phyloP scores from a whole-genome alignment of 2,888 invertebrate species.

The Matsumyia berberina region DNA sequence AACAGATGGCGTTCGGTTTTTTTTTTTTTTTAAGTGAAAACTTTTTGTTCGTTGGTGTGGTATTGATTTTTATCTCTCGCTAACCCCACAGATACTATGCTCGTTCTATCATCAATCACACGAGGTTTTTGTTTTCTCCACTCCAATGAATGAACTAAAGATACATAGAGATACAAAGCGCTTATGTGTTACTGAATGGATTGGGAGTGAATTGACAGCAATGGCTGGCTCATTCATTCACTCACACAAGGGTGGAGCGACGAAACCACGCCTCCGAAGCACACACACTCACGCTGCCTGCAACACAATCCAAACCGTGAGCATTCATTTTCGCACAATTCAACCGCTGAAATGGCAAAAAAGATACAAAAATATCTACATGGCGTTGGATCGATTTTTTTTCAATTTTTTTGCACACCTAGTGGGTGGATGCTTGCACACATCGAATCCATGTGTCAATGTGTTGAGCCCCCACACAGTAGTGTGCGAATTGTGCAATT shows the following conservation, averaged over 20 bases:
- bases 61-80: conserved; percentile 67
- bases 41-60: conserved; percentile 30
- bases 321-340: conserved; percentile 37
- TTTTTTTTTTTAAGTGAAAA: conserved; percentile 1
- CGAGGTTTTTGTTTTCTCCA: conserved; percentile 16
- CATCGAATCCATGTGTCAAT: conserved; percentile 1
- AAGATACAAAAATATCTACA: conserved; percentile 65
- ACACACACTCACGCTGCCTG: conserved; percentile 3
- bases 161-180: conserved; percentile 13
- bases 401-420: conserved; percentile 18
- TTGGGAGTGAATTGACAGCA: conserved; percentile 52
- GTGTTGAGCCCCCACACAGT: conserved; percentile 18
- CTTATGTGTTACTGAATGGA: conserved; percentile 5
- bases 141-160: conserved; percentile 26
- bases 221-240: conserved; percentile 66
- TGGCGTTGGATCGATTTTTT: conserved; percentile 63
- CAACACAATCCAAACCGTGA: conserved; percentile 11
- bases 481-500: conserved; percentile 71
- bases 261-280: conserved; percentile 36
- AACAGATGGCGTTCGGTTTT: conserved; percentile 27
- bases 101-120: conserved; percentile 59
- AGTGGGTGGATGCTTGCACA: conserved; percentile 61
- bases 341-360: conserved; percentile 18
- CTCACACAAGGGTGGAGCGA: conserved; percentile 58
- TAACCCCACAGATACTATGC: conserved; percentile 44